A percentile compares a stretch with the other conserved stretches of the same genome.
phyloP scores from a whole-genome alignment of 2,113 vertebrate species.

The Phaethon lepturus region DNA sequence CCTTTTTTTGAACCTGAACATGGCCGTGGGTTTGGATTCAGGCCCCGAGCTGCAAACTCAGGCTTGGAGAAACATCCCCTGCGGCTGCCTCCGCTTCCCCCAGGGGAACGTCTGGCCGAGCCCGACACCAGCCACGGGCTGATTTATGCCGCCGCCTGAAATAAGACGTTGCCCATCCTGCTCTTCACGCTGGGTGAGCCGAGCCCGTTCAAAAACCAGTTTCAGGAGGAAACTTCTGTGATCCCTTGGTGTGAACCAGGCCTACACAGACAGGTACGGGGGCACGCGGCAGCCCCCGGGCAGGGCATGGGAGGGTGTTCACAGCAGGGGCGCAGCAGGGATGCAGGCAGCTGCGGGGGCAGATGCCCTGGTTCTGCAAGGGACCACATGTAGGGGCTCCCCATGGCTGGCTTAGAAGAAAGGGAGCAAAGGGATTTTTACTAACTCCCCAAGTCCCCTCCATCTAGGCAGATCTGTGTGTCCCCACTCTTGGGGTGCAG shows the following conservation, averaged over 20 bases:
- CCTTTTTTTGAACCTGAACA: background rate
- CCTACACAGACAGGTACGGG: background rate
- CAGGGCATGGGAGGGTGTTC: conserved; percentile 4
- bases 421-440: rapidly evolving
- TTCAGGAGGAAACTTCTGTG: conserved; percentile 29
- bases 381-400: background rate
- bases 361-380: background rate
- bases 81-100: background rate
- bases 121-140: background rate
- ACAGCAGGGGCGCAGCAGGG: background rate
- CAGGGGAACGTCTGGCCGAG: conserved; percentile 40
- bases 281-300: background rate
- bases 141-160: conserved; percentile 29
- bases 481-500: rapidly evolving
- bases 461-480: background rate
- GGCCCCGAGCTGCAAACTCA: conserved; percentile 7
- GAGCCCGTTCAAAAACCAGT: conserved; percentile 48
- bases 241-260: conserved; percentile 37
- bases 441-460: background rate
- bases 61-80: conserved; percentile 35
- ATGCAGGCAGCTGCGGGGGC: background rate
- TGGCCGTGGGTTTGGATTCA: background rate
- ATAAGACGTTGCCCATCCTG: conserved; percentile 31
- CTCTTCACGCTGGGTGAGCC: conserved; percentile 37
- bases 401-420: background rate